Base-by-base conservation (phyloP, 2,888 invertebrate species). In the Cancer borealis region DNA sequence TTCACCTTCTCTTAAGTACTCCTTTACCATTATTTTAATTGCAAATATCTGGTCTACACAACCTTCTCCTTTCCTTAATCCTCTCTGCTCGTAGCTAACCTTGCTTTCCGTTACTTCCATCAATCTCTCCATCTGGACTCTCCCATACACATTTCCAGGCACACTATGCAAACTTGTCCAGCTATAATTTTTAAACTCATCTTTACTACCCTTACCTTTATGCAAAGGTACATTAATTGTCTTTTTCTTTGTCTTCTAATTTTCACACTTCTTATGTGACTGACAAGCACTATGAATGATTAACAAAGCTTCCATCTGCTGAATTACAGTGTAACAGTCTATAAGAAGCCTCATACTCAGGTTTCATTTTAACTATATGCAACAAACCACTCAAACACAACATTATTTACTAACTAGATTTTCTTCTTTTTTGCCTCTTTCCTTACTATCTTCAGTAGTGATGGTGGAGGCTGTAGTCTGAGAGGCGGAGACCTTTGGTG, bases 401-500 rank as follows among this genome's bases (percentile, higher is more conserved):
- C 84, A 30, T 17, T 92, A 92, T 30, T 92, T 49, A 47, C 54
- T 92, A 39, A 92, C 30, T 39, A 91, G 14, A 60, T 21, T 91
- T 6, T 91, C 66, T 26, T 91, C 91, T 4, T 91, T 66, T 73
- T 30, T 91, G 26, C 47, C 91, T 26, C 46, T 46, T 91, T 91
- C 91, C 45, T 91, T 91, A 45, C 39, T 49, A 46, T 91, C 79
- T 39, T 45, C 46, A 14, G 54, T 1, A 45, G 88, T 21, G 8
- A 30, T 45, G n/a, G 66, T 79, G 21, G 93, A 0, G 17, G 93
- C 73, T 88, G 93, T 8, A n/a, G 26, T 54, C n/a, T 87, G 39
- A 39, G 95, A 17, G 88, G 84, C 46, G 26, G 95, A 26, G 46
- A 91, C 47, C 79, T 95, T 95, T 0, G 95, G 95, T 26, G 95